Evolutionary conservation across 2,797 vertebrate species (phyloP).

Genomic region (Peromyscus nudipes): DNA sequence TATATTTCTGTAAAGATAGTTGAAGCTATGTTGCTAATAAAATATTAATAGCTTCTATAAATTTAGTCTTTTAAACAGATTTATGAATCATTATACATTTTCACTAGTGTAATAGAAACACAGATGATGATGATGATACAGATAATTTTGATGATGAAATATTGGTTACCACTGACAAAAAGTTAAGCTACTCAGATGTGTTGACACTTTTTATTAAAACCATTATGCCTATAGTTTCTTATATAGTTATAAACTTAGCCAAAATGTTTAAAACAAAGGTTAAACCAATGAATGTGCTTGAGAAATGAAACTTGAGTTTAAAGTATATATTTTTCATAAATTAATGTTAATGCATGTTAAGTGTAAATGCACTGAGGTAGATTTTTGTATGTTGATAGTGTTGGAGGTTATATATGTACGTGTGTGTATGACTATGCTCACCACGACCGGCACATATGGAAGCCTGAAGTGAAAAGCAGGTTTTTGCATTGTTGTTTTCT

Average conservation of each 20-base stretch:
- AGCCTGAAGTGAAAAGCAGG: not conserved
- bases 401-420: too few species aligned
- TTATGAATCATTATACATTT: not conserved
- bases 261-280: not conserved
- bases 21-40: conserved; percentile 62
- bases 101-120: not conserved
- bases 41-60: conserved; percentile 53
- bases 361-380: not conserved
- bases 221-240: not conserved
- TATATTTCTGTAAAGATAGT: conserved; percentile 37
- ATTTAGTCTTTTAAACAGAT: conserved; percentile 24
- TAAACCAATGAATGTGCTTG: not conserved
- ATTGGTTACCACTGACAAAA: not conserved
- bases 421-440: too few species aligned
- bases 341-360: not conserved
- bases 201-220: conserved; percentile 33
- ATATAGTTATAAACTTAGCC: not conserved
- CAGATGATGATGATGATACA: not conserved
- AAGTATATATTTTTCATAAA: not conserved
- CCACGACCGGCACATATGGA: not conserved
- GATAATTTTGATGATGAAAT: not conserved
- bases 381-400: not conserved
- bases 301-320: not conserved
- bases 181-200: not conserved
- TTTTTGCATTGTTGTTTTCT: not conserved